A percentile compares a stretch with the other conserved stretches of the same genome.
Evolutionary conservation across 2,113 vertebrate genomes (phyloP).

Genomic region (Chionis minor): DNA sequence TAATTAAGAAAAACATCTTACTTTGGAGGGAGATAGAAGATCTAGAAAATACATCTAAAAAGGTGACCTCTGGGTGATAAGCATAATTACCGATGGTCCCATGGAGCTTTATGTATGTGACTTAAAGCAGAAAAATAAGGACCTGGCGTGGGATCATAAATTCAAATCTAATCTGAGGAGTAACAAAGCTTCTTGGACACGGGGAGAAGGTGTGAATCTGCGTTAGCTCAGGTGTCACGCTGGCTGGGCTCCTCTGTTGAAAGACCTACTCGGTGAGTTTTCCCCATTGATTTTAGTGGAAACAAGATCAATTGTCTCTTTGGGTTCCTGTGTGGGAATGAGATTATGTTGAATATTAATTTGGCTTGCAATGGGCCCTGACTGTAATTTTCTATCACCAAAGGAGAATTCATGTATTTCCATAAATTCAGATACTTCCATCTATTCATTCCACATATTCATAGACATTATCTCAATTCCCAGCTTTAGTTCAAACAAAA

Average conservation of each 20-base stretch:
- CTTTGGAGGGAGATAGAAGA: background rate
- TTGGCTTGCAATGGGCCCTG: conserved; percentile 38
- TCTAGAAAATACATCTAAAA: background rate
- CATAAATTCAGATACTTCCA: conserved; percentile 67
- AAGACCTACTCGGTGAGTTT: background rate
- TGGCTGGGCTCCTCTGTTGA: background rate
- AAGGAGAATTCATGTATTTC: conserved; percentile 60
- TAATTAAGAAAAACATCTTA: background rate
- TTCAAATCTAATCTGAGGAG: background rate
- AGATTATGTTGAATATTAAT: conserved; percentile 63
- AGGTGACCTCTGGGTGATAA: background rate
- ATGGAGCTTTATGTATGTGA: background rate
- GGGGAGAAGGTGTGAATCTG: background rate
- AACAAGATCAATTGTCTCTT: conserved; percentile 51
- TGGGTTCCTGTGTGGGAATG: conserved; percentile 30
- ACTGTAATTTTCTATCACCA: conserved; percentile 62
- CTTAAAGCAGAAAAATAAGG: background rate
- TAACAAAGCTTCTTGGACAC: background rate
- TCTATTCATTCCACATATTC: conserved; percentile 60
- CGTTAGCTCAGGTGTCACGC: background rate
- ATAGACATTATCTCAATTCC: conserved; percentile 67
- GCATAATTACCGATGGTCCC: background rate
- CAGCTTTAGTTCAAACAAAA: conserved; percentile 65
- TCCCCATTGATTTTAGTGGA: conserved; percentile 2
- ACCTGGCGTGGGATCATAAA: background rate